These are phyloP conservation scores for Hyperopisus bebe DNA, from an alignment of 2,113 vertebrate genomes.

Conservation along the genomic window DNA sequence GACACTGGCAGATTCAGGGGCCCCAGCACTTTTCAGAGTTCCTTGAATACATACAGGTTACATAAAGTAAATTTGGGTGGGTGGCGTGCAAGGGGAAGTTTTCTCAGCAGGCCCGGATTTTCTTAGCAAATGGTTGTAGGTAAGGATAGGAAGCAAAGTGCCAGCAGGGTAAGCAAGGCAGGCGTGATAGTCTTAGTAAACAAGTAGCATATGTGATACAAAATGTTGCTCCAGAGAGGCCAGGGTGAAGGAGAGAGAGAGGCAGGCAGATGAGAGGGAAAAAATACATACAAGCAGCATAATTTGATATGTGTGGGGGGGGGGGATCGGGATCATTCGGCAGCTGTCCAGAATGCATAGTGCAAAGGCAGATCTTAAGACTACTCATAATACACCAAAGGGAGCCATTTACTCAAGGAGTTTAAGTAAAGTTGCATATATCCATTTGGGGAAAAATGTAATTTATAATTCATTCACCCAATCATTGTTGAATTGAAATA, in stretches of 20 bases:
- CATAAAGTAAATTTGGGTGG: conserved; percentile 7
- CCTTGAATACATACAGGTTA: not conserved
- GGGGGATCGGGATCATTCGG: conserved; percentile 38
- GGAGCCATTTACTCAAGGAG: not conserved
- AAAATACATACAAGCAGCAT: conserved; percentile 57
- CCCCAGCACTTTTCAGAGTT: not conserved
- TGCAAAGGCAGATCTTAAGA: conserved; percentile 41
- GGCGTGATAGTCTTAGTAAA: conserved; percentile 48
- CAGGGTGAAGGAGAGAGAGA: conserved; percentile 28
- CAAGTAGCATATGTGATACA: conserved; percentile 55
- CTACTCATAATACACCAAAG: not conserved
- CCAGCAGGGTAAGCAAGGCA: conserved; percentile 40
- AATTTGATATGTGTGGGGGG: conserved; percentile 57
- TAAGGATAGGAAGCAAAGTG: conserved; percentile 28
- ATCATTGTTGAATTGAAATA: not conserved
- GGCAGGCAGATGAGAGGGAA: conserved; percentile 13
- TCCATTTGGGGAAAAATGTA: not conserved
- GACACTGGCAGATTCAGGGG: not conserved
- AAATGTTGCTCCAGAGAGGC: conserved; percentile 23
- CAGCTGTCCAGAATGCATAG: conserved; percentile 30
- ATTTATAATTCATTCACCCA: not conserved
- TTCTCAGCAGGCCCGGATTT: conserved; percentile 13
- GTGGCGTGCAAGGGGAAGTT: conserved; percentile 25
- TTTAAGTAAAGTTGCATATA: not conserved
- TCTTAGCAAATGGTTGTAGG: conserved; percentile 15